Conservation (phyloP, 2,113 vertebrate species). For the Neotoma lepida region DNA sequence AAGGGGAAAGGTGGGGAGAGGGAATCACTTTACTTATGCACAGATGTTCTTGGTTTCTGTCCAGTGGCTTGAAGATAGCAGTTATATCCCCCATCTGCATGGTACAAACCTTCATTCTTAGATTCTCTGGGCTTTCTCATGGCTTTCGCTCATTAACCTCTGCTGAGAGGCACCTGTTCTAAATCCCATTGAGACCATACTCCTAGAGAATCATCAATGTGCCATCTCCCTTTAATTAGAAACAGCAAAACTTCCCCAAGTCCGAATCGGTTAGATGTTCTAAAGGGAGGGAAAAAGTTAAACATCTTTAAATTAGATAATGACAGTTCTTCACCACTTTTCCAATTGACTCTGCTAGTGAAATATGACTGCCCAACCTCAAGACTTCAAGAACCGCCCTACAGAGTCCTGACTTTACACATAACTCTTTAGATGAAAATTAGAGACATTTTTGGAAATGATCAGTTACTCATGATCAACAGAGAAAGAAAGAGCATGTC, state of each 20-base stretch:
- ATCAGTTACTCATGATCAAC: not conserved
- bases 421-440: conserved; percentile 45
- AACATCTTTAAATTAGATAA: conserved; percentile 61
- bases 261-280: conserved; percentile 43
- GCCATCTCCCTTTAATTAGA: conserved; percentile 41
- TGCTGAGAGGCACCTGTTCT: conserved; percentile 16
- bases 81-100: not conserved
- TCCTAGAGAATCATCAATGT: not conserved
- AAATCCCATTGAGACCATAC: conserved; percentile 14
- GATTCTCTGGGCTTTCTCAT: not conserved
- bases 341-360: conserved; percentile 56
- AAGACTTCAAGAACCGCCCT: conserved; percentile 45
- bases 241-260: conserved; percentile 28
- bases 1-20: not conserved
- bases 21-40: not conserved
- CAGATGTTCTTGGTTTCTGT: conserved; percentile 24
- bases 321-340: conserved; percentile 60
- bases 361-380: conserved; percentile 59
- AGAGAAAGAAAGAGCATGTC: not conserved
- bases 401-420: conserved; percentile 26
- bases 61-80: not conserved
- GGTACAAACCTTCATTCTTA: not conserved
- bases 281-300: conserved; percentile 46
- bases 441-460: not conserved
- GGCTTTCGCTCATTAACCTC: conserved; percentile 3